Percentiles rank a stretch among this genome's conserved stretches.
Conservation (phyloP, 2,888 invertebrate genomes). For the Athripsodes cinereus region DNA sequence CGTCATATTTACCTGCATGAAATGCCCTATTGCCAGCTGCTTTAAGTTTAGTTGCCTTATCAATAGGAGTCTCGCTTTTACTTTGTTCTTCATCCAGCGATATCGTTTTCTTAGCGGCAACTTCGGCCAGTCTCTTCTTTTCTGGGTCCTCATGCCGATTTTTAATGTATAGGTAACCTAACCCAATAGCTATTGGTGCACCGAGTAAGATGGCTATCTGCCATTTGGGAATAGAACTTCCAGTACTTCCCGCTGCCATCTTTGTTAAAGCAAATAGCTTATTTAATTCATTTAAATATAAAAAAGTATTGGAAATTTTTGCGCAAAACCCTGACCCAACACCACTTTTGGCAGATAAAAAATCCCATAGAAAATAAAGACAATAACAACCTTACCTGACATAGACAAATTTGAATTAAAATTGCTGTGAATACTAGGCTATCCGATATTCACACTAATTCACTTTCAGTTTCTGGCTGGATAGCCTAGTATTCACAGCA, state of each 20-base stretch:
- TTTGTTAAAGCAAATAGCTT: slow-evolving; percentile 15
- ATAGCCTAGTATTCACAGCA: too few relatives aligned
- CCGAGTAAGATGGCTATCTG: slow-evolving; percentile 80
- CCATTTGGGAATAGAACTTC: slow-evolving; percentile 71
- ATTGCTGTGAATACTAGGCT: too few relatives aligned
- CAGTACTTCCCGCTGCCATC: slow-evolving; percentile 33
- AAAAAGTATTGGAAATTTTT: too few relatives aligned
- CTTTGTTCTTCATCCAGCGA: slow-evolving; percentile 55
- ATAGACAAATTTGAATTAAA: too few relatives aligned
- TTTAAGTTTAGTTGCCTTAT: slow-evolving; percentile 74
- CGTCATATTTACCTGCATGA: slow-evolving; percentile 80
- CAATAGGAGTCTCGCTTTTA: slow-evolving; percentile 54
- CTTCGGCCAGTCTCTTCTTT: slow-evolving; percentile 48
- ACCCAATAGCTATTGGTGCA: slow-evolving; percentile 74
- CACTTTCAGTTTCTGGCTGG: too few relatives aligned
- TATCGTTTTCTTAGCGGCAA: slow-evolving; percentile 51
- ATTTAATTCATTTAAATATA: slow-evolving; percentile 10
- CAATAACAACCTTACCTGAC: too few relatives aligned
- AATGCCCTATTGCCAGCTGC: slow-evolving; percentile 85
- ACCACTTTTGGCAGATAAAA: too few relatives aligned
- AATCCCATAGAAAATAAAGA: too few relatives aligned
- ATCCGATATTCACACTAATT: too few relatives aligned
- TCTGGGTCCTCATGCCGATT: slow-evolving; percentile 51
- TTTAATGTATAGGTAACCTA: slow-evolving; percentile 72
- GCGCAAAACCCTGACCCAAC: too few relatives aligned